Evolutionary conservation across 2,888 invertebrate species (phyloP).

Genomic region (Cantharis lateralis): DNA sequence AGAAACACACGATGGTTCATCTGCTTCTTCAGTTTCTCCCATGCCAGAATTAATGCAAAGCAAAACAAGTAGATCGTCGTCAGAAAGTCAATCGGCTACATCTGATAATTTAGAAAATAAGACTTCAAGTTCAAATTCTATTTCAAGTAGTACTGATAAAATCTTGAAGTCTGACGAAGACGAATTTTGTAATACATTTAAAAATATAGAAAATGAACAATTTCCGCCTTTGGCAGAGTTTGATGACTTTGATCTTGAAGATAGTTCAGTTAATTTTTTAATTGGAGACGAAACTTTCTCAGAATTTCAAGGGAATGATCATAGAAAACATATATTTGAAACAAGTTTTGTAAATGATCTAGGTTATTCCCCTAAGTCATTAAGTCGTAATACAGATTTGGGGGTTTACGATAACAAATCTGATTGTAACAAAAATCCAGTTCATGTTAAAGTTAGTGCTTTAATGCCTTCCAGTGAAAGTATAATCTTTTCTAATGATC

Average conservation of each 20-base stretch:
- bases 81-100: slow-evolving; percentile 40
- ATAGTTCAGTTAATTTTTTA: slow-evolving; percentile 6
- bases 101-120: slow-evolving; percentile 45
- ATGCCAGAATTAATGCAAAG: not conserved
- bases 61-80: not conserved
- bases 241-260: slow-evolving; percentile 28
- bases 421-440: not conserved
- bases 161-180: slow-evolving; percentile 55
- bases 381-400: not conserved
- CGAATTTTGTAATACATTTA: slow-evolving; percentile 64
- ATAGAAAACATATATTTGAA: not conserved
- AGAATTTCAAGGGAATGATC: not conserved
- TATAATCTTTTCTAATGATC: slow-evolving; percentile 46
- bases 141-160: slow-evolving; percentile 40
- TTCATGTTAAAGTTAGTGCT: not conserved
- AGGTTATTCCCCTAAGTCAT: not conserved
- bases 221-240: slow-evolving; percentile 31
- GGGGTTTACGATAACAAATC: not conserved
- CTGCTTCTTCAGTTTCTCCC: slow-evolving; percentile 8
- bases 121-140: slow-evolving; percentile 23
- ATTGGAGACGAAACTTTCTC: not conserved
- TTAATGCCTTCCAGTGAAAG: not conserved
- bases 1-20: slow-evolving; percentile 52
- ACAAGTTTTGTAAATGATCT: not conserved
- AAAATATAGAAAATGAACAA: slow-evolving; percentile 53